Base-by-base conservation (phyloP, 2,797 vertebrate species). In the Antrozous pallidus region DNA sequence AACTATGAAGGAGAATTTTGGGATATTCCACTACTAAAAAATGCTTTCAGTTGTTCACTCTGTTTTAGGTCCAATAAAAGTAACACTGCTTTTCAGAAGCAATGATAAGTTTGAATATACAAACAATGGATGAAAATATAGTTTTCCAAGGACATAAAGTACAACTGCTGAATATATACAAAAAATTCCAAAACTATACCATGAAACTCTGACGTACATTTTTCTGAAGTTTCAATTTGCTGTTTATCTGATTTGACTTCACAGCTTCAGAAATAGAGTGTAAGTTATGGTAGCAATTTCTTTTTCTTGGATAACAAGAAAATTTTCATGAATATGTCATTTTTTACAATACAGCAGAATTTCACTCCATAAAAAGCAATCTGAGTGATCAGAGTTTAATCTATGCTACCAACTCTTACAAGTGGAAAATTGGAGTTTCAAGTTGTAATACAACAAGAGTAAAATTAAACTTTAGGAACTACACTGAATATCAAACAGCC, bases 11-110 rank as follows among this genome's bases (percentile, higher is more conserved):
- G 82, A 71, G 97, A 98, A 97, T 95, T 98, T 98, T 97, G 97
- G 97, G 97, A 97, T 97, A 96, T 98, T 98, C 98, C 97, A 98
- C 96, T 94, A 95, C 82, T 96, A 97, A 97, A 97, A 98, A 65
- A 97, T 91, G 94, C 97, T 97, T 98, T 97, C 97, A 97, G 97
- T 98, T 98, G 98, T 97, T 99, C 98, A 69, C 47, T 93, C 63
- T 65, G 0, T 93, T 93, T 97, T 95, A 97, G 88, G 97, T 93
- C 78, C 94, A 94, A 93, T 91, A 81, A 97, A 97, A 97, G 40
- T 94, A 79, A 96, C 95, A 96, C 77, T 58, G 82, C 54, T 95
- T 97, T 95, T 83, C 61, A 78, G 67, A 97, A 97, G 96, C 96
- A 94, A 96, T 94, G 87, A 96, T 97, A 96, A 75, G 31, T 96